A percentile compares a stretch with the other conserved stretches of the same genome.
phyloP scores from a whole-genome alignment of 2,113 vertebrate species.

The Leuciscus idus region DNA sequence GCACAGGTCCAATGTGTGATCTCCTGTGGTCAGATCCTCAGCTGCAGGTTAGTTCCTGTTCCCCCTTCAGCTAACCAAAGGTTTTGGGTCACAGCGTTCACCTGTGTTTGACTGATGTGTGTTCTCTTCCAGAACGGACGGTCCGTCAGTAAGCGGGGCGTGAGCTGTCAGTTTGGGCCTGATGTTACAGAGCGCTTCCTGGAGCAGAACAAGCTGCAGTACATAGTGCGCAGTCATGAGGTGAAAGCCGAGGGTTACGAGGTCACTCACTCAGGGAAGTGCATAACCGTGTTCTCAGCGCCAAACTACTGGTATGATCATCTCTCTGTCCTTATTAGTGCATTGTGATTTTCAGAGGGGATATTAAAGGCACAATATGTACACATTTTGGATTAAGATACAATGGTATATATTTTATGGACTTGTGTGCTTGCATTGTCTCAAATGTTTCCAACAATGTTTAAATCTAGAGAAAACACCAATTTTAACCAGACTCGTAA shows the following conservation, averaged over 20 bases:
- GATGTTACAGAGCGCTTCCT: slow-evolving; percentile 90
- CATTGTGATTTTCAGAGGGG: neutral
- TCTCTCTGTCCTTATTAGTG: neutral
- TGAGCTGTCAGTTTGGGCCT: slow-evolving; percentile 94
- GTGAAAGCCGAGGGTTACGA: slow-evolving; percentile 94
- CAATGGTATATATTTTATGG: too few relatives aligned
- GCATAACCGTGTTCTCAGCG: slow-evolving; percentile 95
- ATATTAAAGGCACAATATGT: neutral
- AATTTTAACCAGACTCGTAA: too few relatives aligned
- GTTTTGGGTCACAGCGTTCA: neutral
- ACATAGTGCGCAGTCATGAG: slow-evolving; percentile 93
- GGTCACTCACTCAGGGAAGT: slow-evolving; percentile 91
- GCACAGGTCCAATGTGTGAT: slow-evolving; percentile 92
- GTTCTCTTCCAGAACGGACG: slow-evolving; percentile 78
- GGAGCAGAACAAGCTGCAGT: slow-evolving; percentile 88
- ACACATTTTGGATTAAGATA: too few relatives aligned
- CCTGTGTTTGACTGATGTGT: neutral
- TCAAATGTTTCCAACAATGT: too few relatives aligned
- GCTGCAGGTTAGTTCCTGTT: slow-evolving; percentile 79
- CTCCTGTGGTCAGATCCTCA: slow-evolving; percentile 93
- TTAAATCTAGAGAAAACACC: too few relatives aligned
- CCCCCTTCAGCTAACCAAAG: neutral
- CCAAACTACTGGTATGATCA: slow-evolving; percentile 92
- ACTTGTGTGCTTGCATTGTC: too few relatives aligned
- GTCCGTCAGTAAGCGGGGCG: slow-evolving; percentile 89